Evolutionary conservation across 2,113 vertebrate species (phyloP), one percentile per base, ranked within the genome.

Genomic region (Motacilla tschutschensis): DNA sequence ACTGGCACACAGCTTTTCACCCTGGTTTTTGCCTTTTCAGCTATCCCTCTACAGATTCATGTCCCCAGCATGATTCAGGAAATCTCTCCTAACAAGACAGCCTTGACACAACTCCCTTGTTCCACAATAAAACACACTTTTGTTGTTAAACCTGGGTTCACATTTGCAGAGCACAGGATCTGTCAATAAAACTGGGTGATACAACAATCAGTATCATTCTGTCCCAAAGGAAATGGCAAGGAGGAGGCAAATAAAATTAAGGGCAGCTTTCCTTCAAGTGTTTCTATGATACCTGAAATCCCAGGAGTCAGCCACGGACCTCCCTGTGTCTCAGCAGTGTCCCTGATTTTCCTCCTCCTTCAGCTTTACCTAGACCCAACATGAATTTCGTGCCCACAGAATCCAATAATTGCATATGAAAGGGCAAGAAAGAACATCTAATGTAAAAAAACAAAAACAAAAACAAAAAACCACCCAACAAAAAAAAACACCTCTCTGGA

Each of bases 341-440:
- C 64, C 21, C 31, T 21, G 21, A 2, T 58, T 79, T 67, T 41
- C 48, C 21, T 71, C 15, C 20, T 38, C 55, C 17, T 54, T 35
- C 78, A 79, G 28, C 33, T 85, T 55, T 12, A 47, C 7, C 29
- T 11, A 64, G 60, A n/a, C 29, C 5, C 3, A 44, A 48, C 5
- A 10, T 0, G 3, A 82, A 59, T 24, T 83, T 28, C 0, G 0
- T 8, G 17, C 40, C 14, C 35, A 12, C 3, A 4, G 10, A 5
- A 54, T 9, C 26, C 41, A 83, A 33, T 50, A 63, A 66, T n/a
- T 4, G 2, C 43, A 17, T 31, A 28, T 3, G 20, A n/a, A 55
- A 62, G 19, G 8, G 14, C 8, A 5, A 74, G 9, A 38, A 70
- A 65, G 25, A 62, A 12, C 11, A 40, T 36, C 57, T 53, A 43